A percentile compares a stretch with the other conserved stretches of the same genome.
phyloP scores from a whole-genome alignment of 2,888 invertebrate genomes.

The Ganaspis brasiliensis region DNA sequence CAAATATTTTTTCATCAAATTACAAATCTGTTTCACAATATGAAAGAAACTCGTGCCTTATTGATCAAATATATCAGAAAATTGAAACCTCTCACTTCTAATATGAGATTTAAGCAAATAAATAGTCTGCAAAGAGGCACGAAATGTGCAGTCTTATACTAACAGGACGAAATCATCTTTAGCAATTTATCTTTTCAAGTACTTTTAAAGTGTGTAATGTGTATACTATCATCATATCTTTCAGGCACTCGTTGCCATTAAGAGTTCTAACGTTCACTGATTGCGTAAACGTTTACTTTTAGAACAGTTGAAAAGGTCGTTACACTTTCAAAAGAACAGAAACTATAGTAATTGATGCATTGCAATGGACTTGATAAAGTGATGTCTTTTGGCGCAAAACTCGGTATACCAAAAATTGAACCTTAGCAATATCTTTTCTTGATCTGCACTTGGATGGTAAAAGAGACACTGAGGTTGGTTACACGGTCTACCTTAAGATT shows the following conservation, averaged over 20 bases:
- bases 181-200: not conserved
- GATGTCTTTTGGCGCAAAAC: too few relatives aligned
- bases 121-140: too few relatives aligned
- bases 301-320: slow-evolving; percentile 30
- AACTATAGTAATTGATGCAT: not conserved
- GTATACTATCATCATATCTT: not conserved
- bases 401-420: too few relatives aligned
- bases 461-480: too few relatives aligned
- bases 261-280: not conserved
- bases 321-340: slow-evolving; percentile 22
- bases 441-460: too few relatives aligned
- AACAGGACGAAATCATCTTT: not conserved
- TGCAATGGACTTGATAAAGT: not conserved
- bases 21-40: too few relatives aligned
- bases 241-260: slow-evolving; percentile 11
- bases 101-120: too few relatives aligned
- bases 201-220: not conserved
- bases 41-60: too few relatives aligned
- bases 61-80: too few relatives aligned
- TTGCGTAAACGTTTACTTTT: slow-evolving; percentile 34
- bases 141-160: not conserved
- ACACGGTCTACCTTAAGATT: too few relatives aligned
- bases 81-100: not conserved
- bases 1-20: too few relatives aligned
- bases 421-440: too few relatives aligned